Conservation (phyloP, 2,888 invertebrate species). For the Lutraria lutraria region DNA sequence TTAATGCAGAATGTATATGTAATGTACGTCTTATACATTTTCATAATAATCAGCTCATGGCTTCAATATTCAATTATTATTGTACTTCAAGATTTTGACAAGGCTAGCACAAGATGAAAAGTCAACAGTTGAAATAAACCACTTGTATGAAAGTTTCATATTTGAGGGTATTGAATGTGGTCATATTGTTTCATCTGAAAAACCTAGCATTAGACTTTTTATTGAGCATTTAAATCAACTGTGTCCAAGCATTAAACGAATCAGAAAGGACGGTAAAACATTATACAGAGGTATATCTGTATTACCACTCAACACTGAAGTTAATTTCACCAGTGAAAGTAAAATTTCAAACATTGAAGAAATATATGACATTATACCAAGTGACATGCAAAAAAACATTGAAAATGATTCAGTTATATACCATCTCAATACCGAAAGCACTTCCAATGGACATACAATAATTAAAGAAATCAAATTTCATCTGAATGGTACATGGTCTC, state of each 20-base stretch:
- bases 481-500: neutral
- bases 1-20: too few relatives aligned
- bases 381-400: too few relatives aligned
- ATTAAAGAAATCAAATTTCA: neutral
- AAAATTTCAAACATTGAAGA: too few relatives aligned
- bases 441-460: neutral
- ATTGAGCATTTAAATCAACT: neutral
- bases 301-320: neutral
- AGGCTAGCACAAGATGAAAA: too few relatives aligned
- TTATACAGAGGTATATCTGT: neutral
- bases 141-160: constrained; percentile 1
- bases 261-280: neutral
- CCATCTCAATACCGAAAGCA: neutral
- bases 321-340: too few relatives aligned
- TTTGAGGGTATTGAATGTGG: neutral
- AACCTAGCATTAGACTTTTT: neutral
- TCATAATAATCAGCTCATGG: too few relatives aligned
- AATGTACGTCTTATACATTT: too few relatives aligned
- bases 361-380: too few relatives aligned
- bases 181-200: too few relatives aligned
- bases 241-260: neutral
- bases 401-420: neutral
- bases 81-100: too few relatives aligned
- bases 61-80: too few relatives aligned
- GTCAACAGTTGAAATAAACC: constrained; percentile 6